Conservation (phyloP, 2,113 vertebrate species). For the Clinocottus analis region DNA sequence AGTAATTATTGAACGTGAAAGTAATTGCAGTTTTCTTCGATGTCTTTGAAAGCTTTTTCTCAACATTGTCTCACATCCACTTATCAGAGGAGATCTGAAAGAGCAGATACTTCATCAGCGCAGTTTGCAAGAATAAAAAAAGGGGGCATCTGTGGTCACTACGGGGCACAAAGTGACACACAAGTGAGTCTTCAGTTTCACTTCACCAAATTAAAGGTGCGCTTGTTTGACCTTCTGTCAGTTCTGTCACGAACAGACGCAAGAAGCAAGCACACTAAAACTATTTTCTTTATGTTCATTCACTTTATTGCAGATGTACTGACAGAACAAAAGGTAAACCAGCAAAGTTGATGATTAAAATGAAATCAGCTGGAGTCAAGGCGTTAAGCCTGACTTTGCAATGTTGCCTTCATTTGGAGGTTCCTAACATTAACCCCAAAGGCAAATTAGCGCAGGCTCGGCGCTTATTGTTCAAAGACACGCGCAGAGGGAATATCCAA, state of each 20-base stretch:
- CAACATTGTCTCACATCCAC: constrained; percentile 27
- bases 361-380: background rate
- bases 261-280: background rate
- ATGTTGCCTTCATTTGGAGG: too few species aligned
- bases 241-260: constrained; percentile 24
- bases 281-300: constrained; percentile 16
- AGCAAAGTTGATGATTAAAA: background rate
- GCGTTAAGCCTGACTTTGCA: background rate
- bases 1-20: constrained; percentile 39
- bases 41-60: constrained; percentile 47
- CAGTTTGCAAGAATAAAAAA: constrained; percentile 41
- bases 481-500: too few species aligned
- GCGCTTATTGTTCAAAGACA: too few species aligned
- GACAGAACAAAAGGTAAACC: background rate
- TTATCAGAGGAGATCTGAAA: constrained; percentile 38
- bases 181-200: constrained; percentile 65
- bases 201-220: constrained; percentile 63
- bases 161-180: constrained; percentile 31
- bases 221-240: constrained; percentile 64
- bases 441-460: too few species aligned
- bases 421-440: too few species aligned
- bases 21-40: constrained; percentile 19
- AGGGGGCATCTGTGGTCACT: constrained; percentile 39
- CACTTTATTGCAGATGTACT: constrained; percentile 2
- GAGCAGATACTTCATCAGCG: constrained; percentile 33